Evolutionary conservation across 2,888 invertebrate species (phyloP).

Genomic region (Chymomyza amoena): DNA sequence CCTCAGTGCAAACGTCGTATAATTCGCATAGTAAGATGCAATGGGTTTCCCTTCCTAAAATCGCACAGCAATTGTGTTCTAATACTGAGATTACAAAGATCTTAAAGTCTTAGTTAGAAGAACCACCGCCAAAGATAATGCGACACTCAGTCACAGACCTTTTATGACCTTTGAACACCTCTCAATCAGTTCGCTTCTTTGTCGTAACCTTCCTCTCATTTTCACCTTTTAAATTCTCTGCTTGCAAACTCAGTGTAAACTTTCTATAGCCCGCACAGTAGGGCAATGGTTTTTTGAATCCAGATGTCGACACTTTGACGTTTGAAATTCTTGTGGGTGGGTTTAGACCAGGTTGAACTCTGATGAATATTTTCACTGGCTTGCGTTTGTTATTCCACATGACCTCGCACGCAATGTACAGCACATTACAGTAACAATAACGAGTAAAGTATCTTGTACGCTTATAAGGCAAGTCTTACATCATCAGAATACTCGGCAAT

Average conservation of each 20-base stretch:
- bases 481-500: slow-evolving; percentile 3
- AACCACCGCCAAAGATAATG: no score
- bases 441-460: background rate
- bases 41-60: no score
- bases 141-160: no score
- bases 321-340: background rate
- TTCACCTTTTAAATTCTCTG: background rate
- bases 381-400: background rate
- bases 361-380: background rate
- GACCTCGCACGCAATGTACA: background rate
- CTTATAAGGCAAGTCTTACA: slow-evolving; percentile 38
- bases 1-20: no score
- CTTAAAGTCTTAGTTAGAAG: no score
- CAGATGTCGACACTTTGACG: background rate
- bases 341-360: background rate
- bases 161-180: no score
- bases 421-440: background rate
- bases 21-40: no score
- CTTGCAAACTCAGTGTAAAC: background rate
- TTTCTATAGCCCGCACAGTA: background rate
- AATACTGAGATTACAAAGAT: no score
- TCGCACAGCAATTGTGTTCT: no score
- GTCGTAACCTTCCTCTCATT: slow-evolving; percentile 79
- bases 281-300: background rate
- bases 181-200: no score